A percentile compares a stretch with the other conserved stretches of the same genome.
Evolutionary conservation across 2,113 vertebrate species (phyloP).

Genomic region (Rhegmatorhina hoffmannsi): DNA sequence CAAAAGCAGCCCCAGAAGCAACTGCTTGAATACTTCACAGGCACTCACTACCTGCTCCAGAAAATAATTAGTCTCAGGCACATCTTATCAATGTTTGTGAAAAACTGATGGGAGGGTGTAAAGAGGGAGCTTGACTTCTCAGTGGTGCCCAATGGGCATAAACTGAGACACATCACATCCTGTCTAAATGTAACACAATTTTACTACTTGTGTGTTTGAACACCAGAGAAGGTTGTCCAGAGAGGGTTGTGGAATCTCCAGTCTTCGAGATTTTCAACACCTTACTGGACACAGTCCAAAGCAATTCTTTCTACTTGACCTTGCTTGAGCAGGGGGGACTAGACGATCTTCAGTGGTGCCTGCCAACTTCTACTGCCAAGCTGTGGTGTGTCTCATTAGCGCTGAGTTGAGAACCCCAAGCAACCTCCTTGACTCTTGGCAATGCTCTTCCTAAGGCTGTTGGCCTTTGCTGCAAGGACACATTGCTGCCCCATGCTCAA

Average conservation of each 20-base stretch:
- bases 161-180: fast-evolving
- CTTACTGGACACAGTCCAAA: neutral
- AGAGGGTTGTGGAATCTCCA: neutral
- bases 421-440: neutral
- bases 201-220: neutral
- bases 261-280: neutral
- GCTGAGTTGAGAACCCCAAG: neutral
- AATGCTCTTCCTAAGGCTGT: neutral
- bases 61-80: neutral
- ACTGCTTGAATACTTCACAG: neutral
- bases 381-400: neutral
- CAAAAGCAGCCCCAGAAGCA: neutral
- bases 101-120: neutral
- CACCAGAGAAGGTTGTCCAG: neutral
- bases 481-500: neutral
- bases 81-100: neutral
- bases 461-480: neutral
- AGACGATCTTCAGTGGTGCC: neutral
- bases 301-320: neutral
- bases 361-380: neutral
- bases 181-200: neutral
- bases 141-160: neutral
- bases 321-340: neutral
- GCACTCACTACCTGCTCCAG: neutral
- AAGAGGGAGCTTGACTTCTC: neutral